phyloP scores from a whole-genome alignment of 2,797 vertebrate genomes.

The Lophura swinhoii region DNA sequence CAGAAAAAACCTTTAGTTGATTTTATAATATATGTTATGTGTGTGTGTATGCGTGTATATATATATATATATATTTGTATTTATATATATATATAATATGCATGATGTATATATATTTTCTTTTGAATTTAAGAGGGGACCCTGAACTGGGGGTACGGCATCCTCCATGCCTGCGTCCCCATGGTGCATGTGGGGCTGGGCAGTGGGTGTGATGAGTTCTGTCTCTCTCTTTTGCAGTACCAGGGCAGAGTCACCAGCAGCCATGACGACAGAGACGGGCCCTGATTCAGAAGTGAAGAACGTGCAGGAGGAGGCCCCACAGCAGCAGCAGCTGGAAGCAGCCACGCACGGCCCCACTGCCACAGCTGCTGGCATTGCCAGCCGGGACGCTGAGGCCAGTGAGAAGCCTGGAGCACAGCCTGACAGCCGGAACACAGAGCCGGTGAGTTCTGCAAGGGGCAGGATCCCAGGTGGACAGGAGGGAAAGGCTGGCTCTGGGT shows the following conservation, averaged over 20 bases:
- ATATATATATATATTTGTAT: too few relatives aligned
- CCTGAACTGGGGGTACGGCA: background rate
- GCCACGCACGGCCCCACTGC: conserved; percentile 68
- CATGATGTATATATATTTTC: background rate
- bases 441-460: conserved; percentile 73
- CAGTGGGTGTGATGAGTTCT: background rate
- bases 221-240: conserved; percentile 36
- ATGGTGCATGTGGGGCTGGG: background rate
- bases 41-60: too few relatives aligned
- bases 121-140: background rate
- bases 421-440: conserved; percentile 85
- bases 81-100: background rate
- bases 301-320: conserved; percentile 79
- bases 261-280: conserved; percentile 85
- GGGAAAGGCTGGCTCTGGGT: background rate
- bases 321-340: conserved; percentile 77
- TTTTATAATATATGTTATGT: background rate
- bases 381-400: conserved; percentile 71
- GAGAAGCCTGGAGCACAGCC: conserved; percentile 75
- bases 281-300: conserved; percentile 83
- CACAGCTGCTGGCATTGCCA: conserved; percentile 41
- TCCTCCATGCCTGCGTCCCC: too few relatives aligned
- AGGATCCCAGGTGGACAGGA: background rate
- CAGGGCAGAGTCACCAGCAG: conserved; percentile 80
- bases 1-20: background rate